Conservation (phyloP, 2,888 invertebrate genomes). For the Cheilosia variabilis region DNA sequence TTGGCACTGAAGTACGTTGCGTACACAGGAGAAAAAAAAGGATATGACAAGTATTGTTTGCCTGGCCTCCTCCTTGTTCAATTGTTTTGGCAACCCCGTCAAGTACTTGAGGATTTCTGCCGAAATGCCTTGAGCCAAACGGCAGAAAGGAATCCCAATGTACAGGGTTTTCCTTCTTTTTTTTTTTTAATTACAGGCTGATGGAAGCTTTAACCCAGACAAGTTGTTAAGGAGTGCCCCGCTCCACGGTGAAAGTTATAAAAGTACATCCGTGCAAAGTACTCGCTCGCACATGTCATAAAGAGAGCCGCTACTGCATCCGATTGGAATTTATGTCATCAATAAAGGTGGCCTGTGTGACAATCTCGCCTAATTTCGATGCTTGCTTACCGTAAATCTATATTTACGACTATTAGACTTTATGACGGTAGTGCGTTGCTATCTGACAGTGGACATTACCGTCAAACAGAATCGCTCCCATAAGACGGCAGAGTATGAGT, state of each 20-base stretch:
- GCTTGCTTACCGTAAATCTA: conserved; percentile 78
- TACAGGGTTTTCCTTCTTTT: background rate
- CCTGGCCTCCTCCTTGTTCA: conserved; percentile 28
- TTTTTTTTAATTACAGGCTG: conserved; percentile 17
- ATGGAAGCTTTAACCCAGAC: conserved; percentile 8
- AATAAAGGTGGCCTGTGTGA: conserved; percentile 68
- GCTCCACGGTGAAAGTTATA: background rate
- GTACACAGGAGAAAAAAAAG: conserved; percentile 30
- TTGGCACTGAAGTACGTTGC: conserved; percentile 37
- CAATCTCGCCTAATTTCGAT: conserved; percentile 56
- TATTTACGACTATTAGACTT: conserved; percentile 82
- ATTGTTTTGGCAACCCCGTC: conserved; percentile 55
- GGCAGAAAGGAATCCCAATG: conserved; percentile 8
- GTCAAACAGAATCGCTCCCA: conserved; percentile 66
- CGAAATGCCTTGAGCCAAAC: conserved; percentile 48
- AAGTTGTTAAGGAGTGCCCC: background rate
- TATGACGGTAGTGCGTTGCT: conserved; percentile 77
- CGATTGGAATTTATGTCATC: conserved; percentile 74
- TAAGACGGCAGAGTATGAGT: conserved; percentile 67
- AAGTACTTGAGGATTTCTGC: conserved; percentile 15
- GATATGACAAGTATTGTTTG: conserved; percentile 63
- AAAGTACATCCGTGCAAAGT: conserved; percentile 5
- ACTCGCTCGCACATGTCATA: conserved; percentile 6
- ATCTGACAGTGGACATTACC: conserved; percentile 60
- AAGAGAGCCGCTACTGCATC: conserved; percentile 50